phyloP scores from a whole-genome alignment of 2,888 invertebrate species.

The Ptychoptera contaminata region DNA sequence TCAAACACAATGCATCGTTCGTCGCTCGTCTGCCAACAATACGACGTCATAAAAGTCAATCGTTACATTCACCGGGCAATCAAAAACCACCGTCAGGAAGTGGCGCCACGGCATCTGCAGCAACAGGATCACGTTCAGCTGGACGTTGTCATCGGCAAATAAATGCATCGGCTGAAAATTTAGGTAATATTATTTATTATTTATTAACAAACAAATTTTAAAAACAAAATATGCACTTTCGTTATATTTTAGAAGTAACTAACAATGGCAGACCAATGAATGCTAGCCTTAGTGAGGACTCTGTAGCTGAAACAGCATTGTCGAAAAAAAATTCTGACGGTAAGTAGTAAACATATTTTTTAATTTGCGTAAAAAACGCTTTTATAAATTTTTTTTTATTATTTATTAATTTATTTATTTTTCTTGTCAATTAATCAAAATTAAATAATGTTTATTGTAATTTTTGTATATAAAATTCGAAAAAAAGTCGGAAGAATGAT shows the following conservation, averaged over 20 bases:
- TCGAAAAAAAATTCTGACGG: constrained; percentile 74
- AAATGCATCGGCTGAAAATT: constrained; percentile 58
- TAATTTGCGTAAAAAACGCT: no score
- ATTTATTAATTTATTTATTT: no score
- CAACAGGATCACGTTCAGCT: constrained; percentile 16
- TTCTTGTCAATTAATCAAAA: no score
- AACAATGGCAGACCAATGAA: constrained; percentile 41
- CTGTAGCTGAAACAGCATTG: constrained; percentile 62
- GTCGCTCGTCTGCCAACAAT: constrained; percentile 81
- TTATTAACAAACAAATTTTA: background rate
- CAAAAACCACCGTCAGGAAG: constrained; percentile 18
- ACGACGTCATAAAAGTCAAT: constrained; percentile 63
- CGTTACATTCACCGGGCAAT: constrained; percentile 53
- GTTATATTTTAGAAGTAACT: constrained; percentile 27
- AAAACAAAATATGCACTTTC: background rate
- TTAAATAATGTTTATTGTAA: no score
- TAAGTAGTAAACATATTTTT: constrained; percentile 40
- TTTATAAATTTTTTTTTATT: no score
- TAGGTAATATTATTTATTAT: constrained; percentile 35
- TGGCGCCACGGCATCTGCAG: constrained; percentile 9
- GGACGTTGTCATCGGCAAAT: constrained; percentile 44
- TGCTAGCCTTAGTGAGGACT: constrained; percentile 67
- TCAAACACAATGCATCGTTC: constrained; percentile 88
- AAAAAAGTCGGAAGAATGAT: no score
- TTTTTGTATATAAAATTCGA: no score